Conservation (phyloP, 2,888 invertebrate genomes). For the Unio delphinus region DNA sequence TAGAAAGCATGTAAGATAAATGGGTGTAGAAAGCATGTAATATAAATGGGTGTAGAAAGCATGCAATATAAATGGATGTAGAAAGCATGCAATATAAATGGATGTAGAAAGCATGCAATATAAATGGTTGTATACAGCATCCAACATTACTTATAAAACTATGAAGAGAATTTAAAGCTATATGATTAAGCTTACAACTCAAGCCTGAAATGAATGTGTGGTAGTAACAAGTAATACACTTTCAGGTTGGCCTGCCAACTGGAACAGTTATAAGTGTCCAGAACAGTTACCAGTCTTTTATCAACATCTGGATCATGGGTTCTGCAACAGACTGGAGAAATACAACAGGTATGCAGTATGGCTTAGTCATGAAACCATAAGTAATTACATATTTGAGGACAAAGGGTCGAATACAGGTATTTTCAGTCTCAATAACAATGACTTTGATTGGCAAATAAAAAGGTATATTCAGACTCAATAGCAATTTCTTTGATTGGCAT, state of each 20-base stretch:
- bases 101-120: too few relatives aligned
- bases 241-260: slow-evolving; percentile 48
- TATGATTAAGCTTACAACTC: background rate
- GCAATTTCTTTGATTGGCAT: too few relatives aligned
- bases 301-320: slow-evolving; percentile 53
- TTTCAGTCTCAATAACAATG: too few relatives aligned
- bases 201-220: background rate
- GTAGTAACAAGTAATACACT: background rate
- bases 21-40: too few relatives aligned
- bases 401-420: too few relatives aligned
- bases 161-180: background rate
- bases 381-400: background rate
- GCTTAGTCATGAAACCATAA: background rate
- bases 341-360: slow-evolving; percentile 31
- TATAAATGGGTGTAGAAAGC: too few relatives aligned
- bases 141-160: background rate
- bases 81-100: too few relatives aligned
- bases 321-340: slow-evolving; percentile 38
- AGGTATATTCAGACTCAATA: too few relatives aligned
- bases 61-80: too few relatives aligned
- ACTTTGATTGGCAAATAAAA: background rate
- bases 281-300: slow-evolving; percentile 43
- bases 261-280: slow-evolving; percentile 48
- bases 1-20: too few relatives aligned
- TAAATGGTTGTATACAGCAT: too few relatives aligned